Evolutionary conservation across 1,140 invertebrate species (phyloP), one percentile per base, ranked within the genome.

Genomic region (Rhagoletis zephyria): DNA sequence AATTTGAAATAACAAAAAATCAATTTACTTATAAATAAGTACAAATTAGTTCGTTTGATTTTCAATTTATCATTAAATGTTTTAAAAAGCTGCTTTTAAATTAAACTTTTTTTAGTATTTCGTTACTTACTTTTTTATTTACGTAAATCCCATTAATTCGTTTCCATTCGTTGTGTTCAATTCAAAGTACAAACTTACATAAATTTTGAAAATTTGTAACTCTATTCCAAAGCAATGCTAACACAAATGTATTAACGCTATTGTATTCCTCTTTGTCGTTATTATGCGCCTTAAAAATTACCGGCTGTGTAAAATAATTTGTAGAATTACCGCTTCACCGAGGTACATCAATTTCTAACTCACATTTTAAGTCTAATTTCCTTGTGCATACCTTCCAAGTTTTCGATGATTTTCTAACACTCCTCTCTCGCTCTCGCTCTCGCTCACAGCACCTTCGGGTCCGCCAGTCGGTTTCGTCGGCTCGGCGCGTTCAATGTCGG

Each of bases 381-480:
- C 56, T 65, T 7, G 19, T 87, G 9, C 7, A 3, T 56, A 74
- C 10, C 12, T 45, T 59, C 6, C 30, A 30, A 30, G 30, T 30
- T 30, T 30, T 30, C 30, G 30, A 30, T 30, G 30, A 30, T 30
- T 40, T 10, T 61, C 4, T 85, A 19, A 16, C 56, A 45, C 42
- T 12, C 60, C 19, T 85, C 64, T 85, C 81, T 85, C 61, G 6
- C 30, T 7, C 40, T 65, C 7, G 63, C 16, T 48, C 19, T 30
- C 51, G 16, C 51, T 5, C 92, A 87, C 93, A 97, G 97, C 97
- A 85, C 97, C 97, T 0, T 98, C 97, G 74, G 97, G 97, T 16
- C 97, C 97, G 4, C 97, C 97, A 0, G 94, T 97, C 14, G 97
- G 97, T 81, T 97, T 98, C 90, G 97, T 98, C 87, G 97, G 97